These are phyloP conservation scores for Temnothorax unifasciatus DNA, from an alignment of 2,888 invertebrate species.

Conservation along the genomic window DNA sequence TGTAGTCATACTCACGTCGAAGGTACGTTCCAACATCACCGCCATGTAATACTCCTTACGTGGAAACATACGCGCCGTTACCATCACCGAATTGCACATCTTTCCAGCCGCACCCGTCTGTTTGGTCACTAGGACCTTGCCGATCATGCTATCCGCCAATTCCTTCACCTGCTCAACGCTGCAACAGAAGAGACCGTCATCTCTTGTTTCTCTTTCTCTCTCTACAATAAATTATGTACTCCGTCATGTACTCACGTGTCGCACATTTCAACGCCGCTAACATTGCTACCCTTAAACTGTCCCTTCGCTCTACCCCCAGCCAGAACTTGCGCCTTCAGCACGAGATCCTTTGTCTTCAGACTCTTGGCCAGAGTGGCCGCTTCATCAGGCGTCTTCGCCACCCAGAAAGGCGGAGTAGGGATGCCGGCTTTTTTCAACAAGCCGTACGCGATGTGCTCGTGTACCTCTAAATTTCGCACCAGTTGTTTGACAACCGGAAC, in stretches of 20 bases:
- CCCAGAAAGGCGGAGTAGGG: constrained; percentile 95
- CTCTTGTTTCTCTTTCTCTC: not conserved
- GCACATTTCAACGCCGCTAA: constrained; percentile 97
- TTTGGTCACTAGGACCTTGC: constrained; percentile 96
- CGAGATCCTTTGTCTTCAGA: constrained; percentile 92
- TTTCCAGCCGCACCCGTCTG: constrained; percentile 96
- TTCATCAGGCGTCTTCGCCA: constrained; percentile 93
- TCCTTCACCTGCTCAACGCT: constrained; percentile 94
- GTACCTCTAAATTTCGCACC: constrained; percentile 93
- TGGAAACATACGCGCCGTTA: constrained; percentile 97
- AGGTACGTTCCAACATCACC: constrained; percentile 98
- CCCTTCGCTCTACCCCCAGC: constrained; percentile 97
- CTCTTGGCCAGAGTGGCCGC: constrained; percentile 91
- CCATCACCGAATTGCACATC: constrained; percentile 97
- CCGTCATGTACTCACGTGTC: constrained; percentile 88
- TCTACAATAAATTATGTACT: not conserved
- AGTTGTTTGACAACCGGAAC: constrained; percentile 85
- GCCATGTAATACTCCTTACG: constrained; percentile 98
- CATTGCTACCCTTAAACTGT: constrained; percentile 95
- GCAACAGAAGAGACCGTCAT: constrained; percentile 40
- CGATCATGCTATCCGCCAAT: constrained; percentile 93
- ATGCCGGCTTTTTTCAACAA: constrained; percentile 93
- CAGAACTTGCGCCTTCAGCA: constrained; percentile 95
- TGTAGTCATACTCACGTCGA: constrained; percentile 86
- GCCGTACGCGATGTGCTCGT: constrained; percentile 96